Evolutionary conservation across 2,797 vertebrate species (phyloP).

Genomic region (Mustela erminea): DNA sequence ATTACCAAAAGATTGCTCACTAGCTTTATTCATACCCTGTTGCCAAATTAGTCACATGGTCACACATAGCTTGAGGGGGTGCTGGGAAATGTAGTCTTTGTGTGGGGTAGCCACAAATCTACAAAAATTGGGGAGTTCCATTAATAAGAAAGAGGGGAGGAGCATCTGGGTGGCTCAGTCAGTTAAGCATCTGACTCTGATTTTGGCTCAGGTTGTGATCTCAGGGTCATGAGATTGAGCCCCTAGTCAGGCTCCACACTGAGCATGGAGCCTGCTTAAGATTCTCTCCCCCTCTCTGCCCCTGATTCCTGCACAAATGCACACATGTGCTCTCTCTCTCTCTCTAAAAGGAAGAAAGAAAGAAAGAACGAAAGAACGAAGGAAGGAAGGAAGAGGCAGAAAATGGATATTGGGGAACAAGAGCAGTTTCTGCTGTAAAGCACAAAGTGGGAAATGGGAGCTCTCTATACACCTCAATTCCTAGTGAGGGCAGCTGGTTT

Average conservation of each 20-base stretch:
- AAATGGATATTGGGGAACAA: not conserved
- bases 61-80: not conserved
- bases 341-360: too few relatives aligned
- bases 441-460: not conserved
- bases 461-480: not conserved
- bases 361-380: not conserved
- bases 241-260: not conserved
- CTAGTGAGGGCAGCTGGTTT: not conserved
- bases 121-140: not conserved
- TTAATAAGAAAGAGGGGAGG: not conserved
- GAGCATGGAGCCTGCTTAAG: not conserved
- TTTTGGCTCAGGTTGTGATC: not conserved
- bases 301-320: not conserved
- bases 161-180: not conserved
- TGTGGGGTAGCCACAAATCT: not conserved
- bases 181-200: not conserved
- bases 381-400: not conserved
- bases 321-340: not conserved
- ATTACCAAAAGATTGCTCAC: not conserved
- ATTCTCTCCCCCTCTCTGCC: not conserved
- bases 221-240: not conserved
- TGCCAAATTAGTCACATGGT: not conserved
- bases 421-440: not conserved
- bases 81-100: not conserved
- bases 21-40: not conserved